These are phyloP conservation scores for Mus minutoides DNA, from an alignment of 2,797 vertebrate genomes.

Conservation along the genomic window DNA sequence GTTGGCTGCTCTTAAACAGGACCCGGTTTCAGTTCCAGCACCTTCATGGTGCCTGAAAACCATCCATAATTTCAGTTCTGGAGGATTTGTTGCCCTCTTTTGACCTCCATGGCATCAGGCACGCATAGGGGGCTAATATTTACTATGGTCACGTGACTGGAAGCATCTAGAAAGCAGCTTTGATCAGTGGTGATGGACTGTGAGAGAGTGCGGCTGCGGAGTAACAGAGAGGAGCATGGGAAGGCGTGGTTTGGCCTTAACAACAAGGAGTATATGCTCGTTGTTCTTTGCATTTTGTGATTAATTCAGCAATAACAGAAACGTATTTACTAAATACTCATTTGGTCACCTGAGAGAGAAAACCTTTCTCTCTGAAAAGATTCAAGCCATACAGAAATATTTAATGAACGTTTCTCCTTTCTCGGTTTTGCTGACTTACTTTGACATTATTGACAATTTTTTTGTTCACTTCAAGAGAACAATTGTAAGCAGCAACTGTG, in stretches of 20 bases:
- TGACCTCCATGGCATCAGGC: neutral
- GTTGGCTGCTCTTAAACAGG: neutral
- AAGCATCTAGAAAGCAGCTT: neutral
- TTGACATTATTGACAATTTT: neutral
- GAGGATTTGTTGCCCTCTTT: neutral
- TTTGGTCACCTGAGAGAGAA: slow-evolving; percentile 15
- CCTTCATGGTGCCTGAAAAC: neutral
- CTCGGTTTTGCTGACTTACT: neutral
- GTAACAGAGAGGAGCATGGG: neutral
- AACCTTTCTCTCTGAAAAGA: slow-evolving; percentile 1
- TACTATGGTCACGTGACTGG: neutral
- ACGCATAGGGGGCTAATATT: neutral
- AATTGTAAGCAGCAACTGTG: neutral
- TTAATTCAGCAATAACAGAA: slow-evolving; percentile 22
- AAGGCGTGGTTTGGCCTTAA: slow-evolving; percentile 39
- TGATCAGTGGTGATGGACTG: neutral
- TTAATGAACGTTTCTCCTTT: neutral
- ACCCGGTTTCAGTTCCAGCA: neutral
- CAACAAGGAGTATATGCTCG: neutral
- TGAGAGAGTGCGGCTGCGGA: neutral
- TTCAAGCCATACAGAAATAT: neutral
- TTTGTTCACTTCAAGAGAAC: neutral
- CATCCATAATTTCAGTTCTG: neutral
- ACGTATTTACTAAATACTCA: neutral
- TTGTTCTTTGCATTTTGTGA: neutral